Conservation (phyloP, 1,140 invertebrate genomes). For the Pseudomyrmex flavicornis region DNA sequence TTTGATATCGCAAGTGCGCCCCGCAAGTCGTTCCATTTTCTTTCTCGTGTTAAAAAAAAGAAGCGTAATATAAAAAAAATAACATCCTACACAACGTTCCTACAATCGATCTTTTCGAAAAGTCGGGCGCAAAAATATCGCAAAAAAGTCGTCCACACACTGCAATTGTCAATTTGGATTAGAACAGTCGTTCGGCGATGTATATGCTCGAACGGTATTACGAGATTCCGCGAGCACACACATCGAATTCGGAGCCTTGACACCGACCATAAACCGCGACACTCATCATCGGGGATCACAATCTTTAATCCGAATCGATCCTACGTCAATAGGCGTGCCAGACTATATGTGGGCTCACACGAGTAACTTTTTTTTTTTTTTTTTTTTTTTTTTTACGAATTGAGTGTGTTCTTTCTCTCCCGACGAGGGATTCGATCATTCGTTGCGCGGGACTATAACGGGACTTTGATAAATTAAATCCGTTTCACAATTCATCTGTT, state of each 20-base stretch:
- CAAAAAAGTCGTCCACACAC: constrained; percentile 1
- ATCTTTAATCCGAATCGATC: constrained; percentile 39
- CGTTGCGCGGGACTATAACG: constrained; percentile 5
- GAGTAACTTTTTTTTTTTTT: neutral
- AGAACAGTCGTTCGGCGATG: constrained; percentile 16
- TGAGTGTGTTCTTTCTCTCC: neutral
- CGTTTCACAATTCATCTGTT: neutral
- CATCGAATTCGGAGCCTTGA: constrained; percentile 35
- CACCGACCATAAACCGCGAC: constrained; percentile 16
- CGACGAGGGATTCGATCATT: neutral
- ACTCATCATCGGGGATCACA: constrained; percentile 52
- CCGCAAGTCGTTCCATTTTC: neutral
- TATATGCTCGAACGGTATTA: constrained; percentile 15
- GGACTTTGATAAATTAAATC: neutral
- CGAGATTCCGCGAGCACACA: neutral
- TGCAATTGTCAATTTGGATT: constrained; percentile 41
- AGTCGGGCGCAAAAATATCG: constrained; percentile 16
- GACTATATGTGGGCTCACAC: neutral
- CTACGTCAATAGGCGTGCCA: constrained; percentile 22
- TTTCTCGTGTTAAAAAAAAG: neutral
- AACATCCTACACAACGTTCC: too few relatives aligned
- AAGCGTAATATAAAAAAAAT: neutral
- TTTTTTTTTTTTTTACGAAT: constrained; percentile 8
- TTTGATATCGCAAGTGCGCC: neutral
- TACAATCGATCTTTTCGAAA: constrained; percentile 1